Conservation (phyloP, 1,140 invertebrate species). For the Drosophila arawakana region DNA sequence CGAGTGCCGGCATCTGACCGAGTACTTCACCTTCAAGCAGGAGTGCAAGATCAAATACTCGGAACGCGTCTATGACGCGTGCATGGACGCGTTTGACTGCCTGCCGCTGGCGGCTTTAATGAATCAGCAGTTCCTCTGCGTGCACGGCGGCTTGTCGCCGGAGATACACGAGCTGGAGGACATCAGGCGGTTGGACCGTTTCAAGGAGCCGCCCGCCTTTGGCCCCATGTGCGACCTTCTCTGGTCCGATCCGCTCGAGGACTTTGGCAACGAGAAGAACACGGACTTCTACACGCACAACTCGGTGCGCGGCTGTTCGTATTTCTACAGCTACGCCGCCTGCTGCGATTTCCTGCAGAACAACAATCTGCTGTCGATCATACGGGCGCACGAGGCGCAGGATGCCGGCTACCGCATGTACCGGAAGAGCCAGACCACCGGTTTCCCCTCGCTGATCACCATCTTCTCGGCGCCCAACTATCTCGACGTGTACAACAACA, state of each 20-base stretch:
- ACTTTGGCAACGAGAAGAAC: conserved; percentile 99
- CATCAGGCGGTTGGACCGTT: conserved; percentile 99
- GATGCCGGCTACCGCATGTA: conserved; percentile 99
- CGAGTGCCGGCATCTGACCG: conserved; percentile 99
- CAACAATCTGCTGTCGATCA: conserved; percentile 99
- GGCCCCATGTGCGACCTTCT: conserved; percentile 99
- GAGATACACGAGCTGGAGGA: conserved; percentile 99
- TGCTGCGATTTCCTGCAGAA: conserved; percentile 99
- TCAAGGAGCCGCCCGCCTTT: conserved; percentile 99
- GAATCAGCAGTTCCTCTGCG: conserved; percentile 99
- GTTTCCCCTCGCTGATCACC: conserved; percentile 99
- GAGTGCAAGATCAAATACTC: conserved; percentile 99
- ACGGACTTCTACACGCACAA: conserved; percentile 99
- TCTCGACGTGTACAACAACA: conserved; percentile 99
- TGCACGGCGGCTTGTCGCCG: conserved; percentile 99
- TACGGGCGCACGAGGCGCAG: conserved; percentile 99
- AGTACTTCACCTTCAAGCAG: conserved; percentile 99
- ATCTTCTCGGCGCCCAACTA: conserved; percentile 99
- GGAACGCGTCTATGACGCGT: conserved; percentile 99
- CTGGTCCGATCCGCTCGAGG: conserved; percentile 99
- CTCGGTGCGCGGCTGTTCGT: conserved; percentile 99
- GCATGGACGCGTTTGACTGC: conserved; percentile 99
- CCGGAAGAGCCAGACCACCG: conserved; percentile 99
- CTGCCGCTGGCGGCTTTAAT: conserved; percentile 99
- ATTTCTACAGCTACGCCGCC: conserved; percentile 99